Base-by-base conservation (phyloP, 1,140 invertebrate genomes). In the Himalopsyche phryganea region DNA sequence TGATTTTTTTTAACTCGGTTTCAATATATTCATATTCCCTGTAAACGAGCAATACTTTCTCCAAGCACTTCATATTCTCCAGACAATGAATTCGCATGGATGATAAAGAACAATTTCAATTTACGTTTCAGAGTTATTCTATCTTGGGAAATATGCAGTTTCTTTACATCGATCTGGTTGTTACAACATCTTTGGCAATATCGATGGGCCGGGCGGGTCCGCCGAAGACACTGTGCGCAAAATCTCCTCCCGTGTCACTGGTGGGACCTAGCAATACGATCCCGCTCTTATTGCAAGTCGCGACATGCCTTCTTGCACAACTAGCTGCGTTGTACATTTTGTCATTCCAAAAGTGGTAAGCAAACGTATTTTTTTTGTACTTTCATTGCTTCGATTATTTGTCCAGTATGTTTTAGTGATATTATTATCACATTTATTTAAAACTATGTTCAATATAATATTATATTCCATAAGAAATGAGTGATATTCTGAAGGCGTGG, bases 151-250 rank as follows among this genome's bases (percentile, higher is more conserved):
- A 94, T 71, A 79, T 86, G 52, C 87, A 93, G 73, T 93, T 89
- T 74, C 79, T 93, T 17, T 93, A 89, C 75, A 91, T 92, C 69
- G 91, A 94, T 75, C 75, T 94, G 18, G 85, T 90, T 61, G 82
- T 93, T 20, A 92, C 91, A 6, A 91, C 90, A 0, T 79, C 85
- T 48, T 84, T 92, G 66, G 89, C 90, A 13, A 80, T 89, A 58
- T 86, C 90, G 35, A 87, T 92, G 67, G 89, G 90, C 0, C 78
- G 84, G 20, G 88, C 87, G 4, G 67, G 74, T 14, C 81, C 84
- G 0, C 86, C 83, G 55, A 75, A 79, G 1, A 78, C 82, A 0
- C 80, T 85, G 0, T 72, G 85, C 0, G 73, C 76, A 13, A 80
- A 81, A 53, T 76, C 76, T 1, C 78, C 83, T 1, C 85, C 84